A percentile compares a stretch with the other conserved stretches of the same genome.
Evolutionary conservation across 2,797 vertebrate species (phyloP).

Genomic region (Mionectes olivaceus): DNA sequence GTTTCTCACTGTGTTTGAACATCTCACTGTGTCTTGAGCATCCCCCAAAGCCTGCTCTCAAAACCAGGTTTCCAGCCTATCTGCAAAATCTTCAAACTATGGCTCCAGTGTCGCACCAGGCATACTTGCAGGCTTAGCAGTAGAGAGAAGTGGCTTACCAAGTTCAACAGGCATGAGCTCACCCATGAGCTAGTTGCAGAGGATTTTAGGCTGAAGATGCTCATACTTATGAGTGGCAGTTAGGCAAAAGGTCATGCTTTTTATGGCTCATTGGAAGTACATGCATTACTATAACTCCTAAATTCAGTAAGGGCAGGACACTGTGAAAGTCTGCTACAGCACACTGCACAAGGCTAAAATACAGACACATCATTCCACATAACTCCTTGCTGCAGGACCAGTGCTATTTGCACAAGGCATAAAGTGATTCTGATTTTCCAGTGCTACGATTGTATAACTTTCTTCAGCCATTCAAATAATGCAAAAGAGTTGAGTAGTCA

Average conservation of each 20-base stretch:
- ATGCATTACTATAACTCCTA: background rate
- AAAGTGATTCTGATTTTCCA: background rate
- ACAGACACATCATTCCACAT: background rate
- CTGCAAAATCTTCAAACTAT: background rate
- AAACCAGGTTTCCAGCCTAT: background rate
- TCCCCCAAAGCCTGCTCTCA: background rate
- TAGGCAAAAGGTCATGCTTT: background rate
- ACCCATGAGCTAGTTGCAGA: background rate
- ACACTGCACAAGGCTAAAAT: background rate
- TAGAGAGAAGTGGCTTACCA: background rate
- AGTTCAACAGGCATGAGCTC: background rate
- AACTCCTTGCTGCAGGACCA: background rate
- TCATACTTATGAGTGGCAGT: background rate
- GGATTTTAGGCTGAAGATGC: background rate
- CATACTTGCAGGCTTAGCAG: background rate
- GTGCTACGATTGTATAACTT: background rate
- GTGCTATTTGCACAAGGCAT: background rate
- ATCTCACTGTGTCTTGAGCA: accelerated
- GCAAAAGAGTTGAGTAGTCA: background rate
- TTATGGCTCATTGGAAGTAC: background rate
- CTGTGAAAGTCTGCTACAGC: background rate
- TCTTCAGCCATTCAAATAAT: background rate
- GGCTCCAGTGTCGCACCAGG: background rate
- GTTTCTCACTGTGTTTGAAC: background rate
- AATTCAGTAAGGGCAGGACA: background rate